A percentile compares a stretch with the other conserved stretches of the same genome.
These are phyloP conservation scores for Anas bahamensis DNA, from an alignment of 2,797 vertebrate species.

Conservation along the genomic window DNA sequence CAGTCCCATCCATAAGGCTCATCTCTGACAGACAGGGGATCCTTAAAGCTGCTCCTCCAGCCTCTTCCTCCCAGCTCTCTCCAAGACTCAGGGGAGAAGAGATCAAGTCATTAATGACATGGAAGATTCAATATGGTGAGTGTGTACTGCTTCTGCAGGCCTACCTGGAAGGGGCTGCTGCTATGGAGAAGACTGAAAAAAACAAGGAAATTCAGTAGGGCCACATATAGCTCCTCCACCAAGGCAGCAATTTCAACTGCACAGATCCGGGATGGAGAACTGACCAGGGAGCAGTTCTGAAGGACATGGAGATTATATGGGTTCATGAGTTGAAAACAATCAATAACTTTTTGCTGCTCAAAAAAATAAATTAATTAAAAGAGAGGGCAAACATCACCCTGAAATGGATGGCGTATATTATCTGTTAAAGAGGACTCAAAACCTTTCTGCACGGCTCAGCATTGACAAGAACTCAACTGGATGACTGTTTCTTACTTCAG, in stretches of 20 bases:
- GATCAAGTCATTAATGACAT: neutral
- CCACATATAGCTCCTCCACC: neutral
- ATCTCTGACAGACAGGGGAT: neutral
- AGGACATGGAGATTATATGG: neutral
- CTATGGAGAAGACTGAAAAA: neutral
- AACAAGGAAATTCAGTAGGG: neutral
- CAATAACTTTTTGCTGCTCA: no score
- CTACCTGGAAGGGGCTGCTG: neutral
- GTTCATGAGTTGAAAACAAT: neutral
- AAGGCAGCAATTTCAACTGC: neutral
- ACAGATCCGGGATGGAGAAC: neutral
- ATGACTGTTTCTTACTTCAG: neutral
- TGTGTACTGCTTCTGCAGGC: neutral
- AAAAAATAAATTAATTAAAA: neutral
- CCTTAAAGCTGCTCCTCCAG: neutral
- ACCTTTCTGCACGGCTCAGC: neutral
- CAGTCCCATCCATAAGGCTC: neutral
- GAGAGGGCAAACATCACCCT: neutral
- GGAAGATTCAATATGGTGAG: neutral
- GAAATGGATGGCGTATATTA: neutral
- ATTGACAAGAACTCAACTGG: neutral
- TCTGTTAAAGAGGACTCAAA: neutral
- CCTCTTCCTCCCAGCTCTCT: neutral
- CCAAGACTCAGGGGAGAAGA: neutral
- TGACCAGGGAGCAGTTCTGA: neutral